Conservation (phyloP, 2,797 vertebrate genomes). For the Fringilla coelebs region DNA sequence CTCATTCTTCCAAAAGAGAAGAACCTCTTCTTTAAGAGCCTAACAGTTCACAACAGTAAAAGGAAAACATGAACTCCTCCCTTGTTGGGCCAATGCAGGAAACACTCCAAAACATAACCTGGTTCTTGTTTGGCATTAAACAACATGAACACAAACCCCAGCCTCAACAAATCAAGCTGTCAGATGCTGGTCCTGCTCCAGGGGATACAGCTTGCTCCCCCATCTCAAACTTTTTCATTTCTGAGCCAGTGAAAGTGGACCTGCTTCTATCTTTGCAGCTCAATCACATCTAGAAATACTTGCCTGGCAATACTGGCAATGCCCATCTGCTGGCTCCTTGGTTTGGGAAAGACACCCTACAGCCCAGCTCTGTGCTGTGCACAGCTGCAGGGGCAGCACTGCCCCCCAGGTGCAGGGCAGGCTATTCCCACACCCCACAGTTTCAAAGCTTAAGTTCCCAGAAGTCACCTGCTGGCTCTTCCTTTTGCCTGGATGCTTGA, state of each 20-base stretch:
- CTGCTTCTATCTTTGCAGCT: not conserved
- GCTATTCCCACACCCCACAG: not conserved
- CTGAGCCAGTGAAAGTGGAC: not conserved
- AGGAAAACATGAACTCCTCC: not conserved
- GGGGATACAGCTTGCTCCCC: not conserved
- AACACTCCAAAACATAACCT: not conserved
- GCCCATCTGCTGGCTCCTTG: not conserved
- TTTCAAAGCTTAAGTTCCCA: not conserved
- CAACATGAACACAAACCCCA: not conserved
- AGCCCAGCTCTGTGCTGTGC: not conserved
- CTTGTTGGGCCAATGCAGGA: not conserved
- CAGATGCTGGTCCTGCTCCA: not conserved
- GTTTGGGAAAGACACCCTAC: not conserved
- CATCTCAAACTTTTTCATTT: not conserved
- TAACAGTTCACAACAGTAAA: not conserved
- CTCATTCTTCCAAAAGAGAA: not conserved
- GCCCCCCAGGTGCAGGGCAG: not conserved
- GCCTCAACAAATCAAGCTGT: not conserved
- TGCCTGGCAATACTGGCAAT: not conserved
- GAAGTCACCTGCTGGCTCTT: not conserved
- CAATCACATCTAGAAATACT: not conserved
- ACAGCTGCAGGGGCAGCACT: not conserved
- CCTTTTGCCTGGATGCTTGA: not conserved
- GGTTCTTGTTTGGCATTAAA: not conserved
- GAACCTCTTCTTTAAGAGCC: not conserved